Percentiles rank a stretch among this genome's conserved stretches.
These are phyloP conservation scores for Cinclus cinclus DNA, from an alignment of 2,113 vertebrate genomes.

Conservation along the genomic window DNA sequence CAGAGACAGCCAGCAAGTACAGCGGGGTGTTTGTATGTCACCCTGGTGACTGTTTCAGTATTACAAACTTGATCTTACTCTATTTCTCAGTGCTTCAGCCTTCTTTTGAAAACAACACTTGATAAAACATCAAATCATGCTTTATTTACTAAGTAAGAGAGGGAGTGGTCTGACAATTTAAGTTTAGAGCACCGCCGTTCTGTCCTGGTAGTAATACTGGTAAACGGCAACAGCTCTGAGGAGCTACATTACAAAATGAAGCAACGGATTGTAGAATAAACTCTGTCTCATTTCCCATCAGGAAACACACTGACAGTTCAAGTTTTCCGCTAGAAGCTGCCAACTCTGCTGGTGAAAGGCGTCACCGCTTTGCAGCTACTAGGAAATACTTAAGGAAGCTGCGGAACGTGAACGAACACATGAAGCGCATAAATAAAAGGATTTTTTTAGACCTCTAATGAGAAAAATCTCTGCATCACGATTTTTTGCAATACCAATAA, in stretches of 20 bases:
- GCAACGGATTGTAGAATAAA: not conserved
- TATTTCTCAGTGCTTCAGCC: not conserved
- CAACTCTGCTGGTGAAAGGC: not conserved
- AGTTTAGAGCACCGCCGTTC: not conserved
- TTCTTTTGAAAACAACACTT: not conserved
- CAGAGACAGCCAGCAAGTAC: not conserved
- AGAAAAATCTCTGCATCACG: not conserved
- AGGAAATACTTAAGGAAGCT: not conserved
- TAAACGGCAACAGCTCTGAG: not conserved
- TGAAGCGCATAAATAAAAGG: not conserved
- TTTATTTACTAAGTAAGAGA: not conserved
- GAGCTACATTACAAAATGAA: not conserved
- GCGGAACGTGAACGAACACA: fast-evolving
- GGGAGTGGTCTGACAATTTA: not conserved
- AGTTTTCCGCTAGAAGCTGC: slow-evolving; percentile 6
- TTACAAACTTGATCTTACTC: not conserved
- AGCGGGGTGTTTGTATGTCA: fast-evolving
- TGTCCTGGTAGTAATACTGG: not conserved
- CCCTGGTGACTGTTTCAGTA: not conserved
- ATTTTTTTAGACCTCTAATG: not conserved
- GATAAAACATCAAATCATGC: not conserved
- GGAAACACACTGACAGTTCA: not conserved
- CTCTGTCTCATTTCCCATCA: not conserved
- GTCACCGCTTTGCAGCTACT: not conserved
- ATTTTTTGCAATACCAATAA: not conserved